A percentile compares a stretch with the other conserved stretches of the same genome.
These are phyloP conservation scores for Automeris io DNA, from an alignment of 2,888 invertebrate genomes.

Conservation along the genomic window DNA sequence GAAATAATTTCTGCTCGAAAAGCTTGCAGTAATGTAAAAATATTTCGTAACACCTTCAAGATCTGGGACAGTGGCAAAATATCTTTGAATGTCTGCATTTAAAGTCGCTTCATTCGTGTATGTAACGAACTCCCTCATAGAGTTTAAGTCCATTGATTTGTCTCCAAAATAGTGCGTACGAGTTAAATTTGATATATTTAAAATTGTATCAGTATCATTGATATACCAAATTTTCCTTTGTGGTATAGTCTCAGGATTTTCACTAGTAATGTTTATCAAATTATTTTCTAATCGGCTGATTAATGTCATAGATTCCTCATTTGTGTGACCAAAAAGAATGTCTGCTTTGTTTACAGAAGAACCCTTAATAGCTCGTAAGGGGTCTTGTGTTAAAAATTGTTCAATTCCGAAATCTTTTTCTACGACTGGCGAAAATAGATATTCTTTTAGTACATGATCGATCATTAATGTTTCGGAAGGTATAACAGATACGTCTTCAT, in stretches of 20 bases:
- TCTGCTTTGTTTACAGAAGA: conserved; percentile 75
- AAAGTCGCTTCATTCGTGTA: conserved; percentile 22
- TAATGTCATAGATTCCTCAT: conserved; percentile 74
- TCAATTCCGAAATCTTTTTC: conserved; percentile 33
- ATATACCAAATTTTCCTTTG: conserved; percentile 28
- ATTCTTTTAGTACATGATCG: background rate
- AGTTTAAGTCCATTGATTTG: conserved; percentile 18
- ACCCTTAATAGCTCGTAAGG: conserved; percentile 25
- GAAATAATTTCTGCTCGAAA: conserved; percentile 31
- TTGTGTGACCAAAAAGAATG: conserved; percentile 82
- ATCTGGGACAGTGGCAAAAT: conserved; percentile 19
- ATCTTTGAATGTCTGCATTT: conserved; percentile 22
- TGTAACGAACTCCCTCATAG: conserved; percentile 25
- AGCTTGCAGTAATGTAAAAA: conserved; percentile 29
- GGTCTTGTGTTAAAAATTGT: conserved; percentile 28
- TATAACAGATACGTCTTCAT: too few species aligned
- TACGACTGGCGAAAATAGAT: conserved; percentile 27
- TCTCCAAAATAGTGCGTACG: conserved; percentile 30
- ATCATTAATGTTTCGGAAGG: background rate
- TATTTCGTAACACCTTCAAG: conserved; percentile 21
- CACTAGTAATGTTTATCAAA: conserved; percentile 17
- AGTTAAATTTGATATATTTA: conserved; percentile 30
- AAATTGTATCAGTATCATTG: conserved; percentile 15
- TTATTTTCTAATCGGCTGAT: conserved; percentile 13
- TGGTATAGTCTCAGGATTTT: conserved; percentile 28